Evolutionary conservation across 2,888 invertebrate genomes (phyloP).

Genomic region (Drymonia ruficornis): DNA sequence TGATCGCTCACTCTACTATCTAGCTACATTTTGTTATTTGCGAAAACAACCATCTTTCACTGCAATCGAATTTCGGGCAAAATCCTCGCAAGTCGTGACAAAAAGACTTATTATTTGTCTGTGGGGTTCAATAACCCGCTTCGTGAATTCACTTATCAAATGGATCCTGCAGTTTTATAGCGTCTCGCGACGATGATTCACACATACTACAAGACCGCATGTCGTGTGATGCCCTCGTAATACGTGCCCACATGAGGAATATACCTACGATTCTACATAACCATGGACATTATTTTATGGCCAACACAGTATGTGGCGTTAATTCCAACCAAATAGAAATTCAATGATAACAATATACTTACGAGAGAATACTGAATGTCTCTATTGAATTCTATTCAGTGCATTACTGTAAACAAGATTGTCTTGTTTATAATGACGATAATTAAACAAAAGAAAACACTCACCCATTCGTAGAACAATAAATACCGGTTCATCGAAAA

Average conservation of each 20-base stretch:
- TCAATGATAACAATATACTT: background rate
- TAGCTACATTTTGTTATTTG: too few species aligned
- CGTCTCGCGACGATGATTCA: slow-evolving; percentile 29
- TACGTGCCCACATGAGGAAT: background rate
- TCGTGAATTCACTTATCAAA: slow-evolving; percentile 52
- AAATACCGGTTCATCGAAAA: background rate
- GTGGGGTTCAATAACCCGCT: slow-evolving; percentile 53
- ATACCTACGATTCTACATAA: background rate
- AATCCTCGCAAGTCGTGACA: background rate
- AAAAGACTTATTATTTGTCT: too few species aligned
- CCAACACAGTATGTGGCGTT: background rate
- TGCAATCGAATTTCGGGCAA: background rate
- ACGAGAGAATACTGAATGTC: background rate
- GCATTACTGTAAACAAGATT: background rate
- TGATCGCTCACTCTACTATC: too few species aligned
- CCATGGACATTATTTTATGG: background rate
- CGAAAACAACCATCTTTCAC: too few species aligned
- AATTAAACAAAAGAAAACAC: background rate
- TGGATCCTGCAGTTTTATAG: slow-evolving; percentile 56
- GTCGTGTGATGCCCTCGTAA: background rate
- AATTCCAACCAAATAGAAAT: background rate
- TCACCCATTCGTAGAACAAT: background rate
- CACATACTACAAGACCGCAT: background rate
- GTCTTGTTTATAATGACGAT: background rate
- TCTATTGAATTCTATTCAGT: background rate